A percentile compares a stretch with the other conserved stretches of the same genome.
Evolutionary conservation across 2,113 vertebrate genomes (phyloP).

Genomic region (Blennius ocellaris): DNA sequence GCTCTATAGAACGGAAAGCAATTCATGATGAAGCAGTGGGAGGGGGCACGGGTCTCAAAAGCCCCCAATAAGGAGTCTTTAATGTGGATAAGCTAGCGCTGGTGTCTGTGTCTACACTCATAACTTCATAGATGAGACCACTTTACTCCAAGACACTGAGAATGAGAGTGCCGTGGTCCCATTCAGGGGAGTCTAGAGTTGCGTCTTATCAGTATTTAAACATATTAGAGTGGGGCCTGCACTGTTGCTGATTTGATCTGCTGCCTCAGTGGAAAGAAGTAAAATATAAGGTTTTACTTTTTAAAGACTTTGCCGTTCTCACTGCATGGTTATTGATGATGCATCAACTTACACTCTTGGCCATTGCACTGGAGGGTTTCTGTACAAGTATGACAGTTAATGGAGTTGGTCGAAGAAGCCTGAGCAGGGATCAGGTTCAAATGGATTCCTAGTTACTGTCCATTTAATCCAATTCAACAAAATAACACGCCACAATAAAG

Average conservation of each 20-base stretch:
- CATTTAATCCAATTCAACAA: conserved; percentile 82
- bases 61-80: conserved; percentile 69
- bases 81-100: conserved; percentile 72
- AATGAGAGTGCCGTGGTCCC: conserved; percentile 75
- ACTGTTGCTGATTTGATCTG: conserved; percentile 83
- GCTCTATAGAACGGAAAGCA: conserved; percentile 41
- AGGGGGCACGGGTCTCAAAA: conserved; percentile 58
- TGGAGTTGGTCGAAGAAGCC: conserved; percentile 78
- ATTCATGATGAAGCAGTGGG: conserved; percentile 67
- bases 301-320: conserved; percentile 73
- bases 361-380: conserved; percentile 62
- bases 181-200: conserved; percentile 83
- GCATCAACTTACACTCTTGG: conserved; percentile 82
- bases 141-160: conserved; percentile 74
- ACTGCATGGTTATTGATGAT: conserved; percentile 72
- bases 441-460: conserved; percentile 82
- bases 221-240: conserved; percentile 76
- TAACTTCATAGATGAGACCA: conserved; percentile 78
- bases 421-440: conserved; percentile 80
- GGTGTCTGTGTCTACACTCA: conserved; percentile 67
- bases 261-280: conserved; percentile 74
- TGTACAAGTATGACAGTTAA: conserved; percentile 82
- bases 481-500: conserved; percentile 88
- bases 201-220: conserved; percentile 82
- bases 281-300: conserved; percentile 82